These are phyloP conservation scores for Bombus balteatus DNA, from an alignment of 1,140 invertebrate species.

Conservation along the genomic window DNA sequence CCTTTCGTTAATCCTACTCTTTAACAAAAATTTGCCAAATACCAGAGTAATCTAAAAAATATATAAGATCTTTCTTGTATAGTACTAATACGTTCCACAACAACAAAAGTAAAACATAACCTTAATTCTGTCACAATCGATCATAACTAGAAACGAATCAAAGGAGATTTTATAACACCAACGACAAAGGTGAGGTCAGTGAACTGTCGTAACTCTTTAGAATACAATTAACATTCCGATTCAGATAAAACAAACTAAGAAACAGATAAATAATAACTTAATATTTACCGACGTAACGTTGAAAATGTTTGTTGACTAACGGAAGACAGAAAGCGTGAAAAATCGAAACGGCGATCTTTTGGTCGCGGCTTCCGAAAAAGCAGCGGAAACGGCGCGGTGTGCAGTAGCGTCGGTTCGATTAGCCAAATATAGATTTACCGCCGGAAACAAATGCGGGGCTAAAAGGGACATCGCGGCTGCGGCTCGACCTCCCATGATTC, in stretches of 20 bases:
- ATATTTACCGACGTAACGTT: background rate
- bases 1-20: background rate
- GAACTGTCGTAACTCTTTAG: background rate
- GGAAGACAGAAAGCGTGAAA: background rate
- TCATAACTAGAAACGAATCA: background rate
- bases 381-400: constrained; percentile 37
- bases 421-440: constrained; percentile 80
- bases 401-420: constrained; percentile 70
- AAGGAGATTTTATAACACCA: background rate
- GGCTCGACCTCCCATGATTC: background rate
- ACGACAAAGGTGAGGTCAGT: background rate
- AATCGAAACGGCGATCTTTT: background rate
- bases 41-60: background rate
- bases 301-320: background rate
- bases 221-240: background rate
- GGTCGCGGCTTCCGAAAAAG: constrained; percentile 5
- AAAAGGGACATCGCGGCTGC: background rate
- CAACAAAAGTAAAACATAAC: background rate
- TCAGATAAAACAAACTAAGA: background rate
- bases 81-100: background rate
- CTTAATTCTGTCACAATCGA: background rate
- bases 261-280: background rate
- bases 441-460: constrained; percentile 60
- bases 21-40: background rate
- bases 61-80: background rate